phyloP scores from a whole-genome alignment of 2,888 invertebrate species.

The Lampropteryx suffumata region DNA sequence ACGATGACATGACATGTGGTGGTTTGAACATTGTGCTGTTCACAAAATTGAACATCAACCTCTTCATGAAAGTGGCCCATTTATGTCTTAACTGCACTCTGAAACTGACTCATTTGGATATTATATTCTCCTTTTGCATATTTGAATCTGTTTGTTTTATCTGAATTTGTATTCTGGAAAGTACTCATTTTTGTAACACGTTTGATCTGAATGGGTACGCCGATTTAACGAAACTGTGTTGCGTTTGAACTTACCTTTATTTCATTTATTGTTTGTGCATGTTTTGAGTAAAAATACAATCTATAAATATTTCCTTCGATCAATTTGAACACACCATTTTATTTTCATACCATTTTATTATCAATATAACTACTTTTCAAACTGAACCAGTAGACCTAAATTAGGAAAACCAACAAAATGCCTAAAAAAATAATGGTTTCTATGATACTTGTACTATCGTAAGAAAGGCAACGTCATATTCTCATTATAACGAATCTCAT shows the following conservation, averaged over 20 bases:
- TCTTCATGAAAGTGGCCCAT: constrained; percentile 68
- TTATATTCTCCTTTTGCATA: constrained; percentile 41
- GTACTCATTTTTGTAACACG: constrained; percentile 31
- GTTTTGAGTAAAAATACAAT: constrained; percentile 26
- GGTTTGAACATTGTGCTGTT: constrained; percentile 81
- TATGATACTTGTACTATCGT: too few species aligned
- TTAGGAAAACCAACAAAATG: too few species aligned
- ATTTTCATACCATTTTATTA: too few species aligned
- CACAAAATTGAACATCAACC: constrained; percentile 62
- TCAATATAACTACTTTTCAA: too few species aligned
- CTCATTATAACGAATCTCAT: too few species aligned
- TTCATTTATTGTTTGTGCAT: constrained; percentile 39
- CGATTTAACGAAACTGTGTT: constrained; percentile 29
- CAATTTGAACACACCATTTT: neutral
- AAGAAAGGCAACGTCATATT: too few species aligned
- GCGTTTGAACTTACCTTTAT: constrained; percentile 33
- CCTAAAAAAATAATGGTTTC: too few species aligned
- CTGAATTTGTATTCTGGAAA: constrained; percentile 29
- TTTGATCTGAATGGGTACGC: constrained; percentile 24
- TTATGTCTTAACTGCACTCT: constrained; percentile 78
- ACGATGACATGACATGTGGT: constrained; percentile 77
- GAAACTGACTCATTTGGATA: constrained; percentile 70
- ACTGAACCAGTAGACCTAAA: too few species aligned
- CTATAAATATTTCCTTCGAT: constrained; percentile 4
- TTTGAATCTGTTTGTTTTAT: constrained; percentile 27